Conservation (phyloP, 2,797 vertebrate genomes). For the Phoxinus dragarum region DNA sequence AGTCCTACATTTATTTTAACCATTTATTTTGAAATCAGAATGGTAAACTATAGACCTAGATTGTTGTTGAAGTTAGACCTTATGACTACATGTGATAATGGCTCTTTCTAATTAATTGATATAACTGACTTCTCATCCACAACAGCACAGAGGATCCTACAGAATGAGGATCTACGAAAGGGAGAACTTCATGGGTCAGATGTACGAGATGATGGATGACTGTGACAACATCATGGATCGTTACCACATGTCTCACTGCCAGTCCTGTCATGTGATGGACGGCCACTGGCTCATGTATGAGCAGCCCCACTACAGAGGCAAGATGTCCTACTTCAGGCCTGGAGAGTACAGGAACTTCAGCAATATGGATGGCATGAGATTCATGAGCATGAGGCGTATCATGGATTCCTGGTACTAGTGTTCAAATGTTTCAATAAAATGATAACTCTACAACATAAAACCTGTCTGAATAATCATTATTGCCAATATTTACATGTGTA, state of each 20-base stretch:
- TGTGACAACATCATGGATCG: constrained; percentile 50
- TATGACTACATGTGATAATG: not conserved
- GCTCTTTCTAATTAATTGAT: constrained; percentile 52
- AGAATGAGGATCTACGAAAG: constrained; percentile 74
- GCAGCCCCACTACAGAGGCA: constrained; percentile 61
- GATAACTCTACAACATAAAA: not conserved
- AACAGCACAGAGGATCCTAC: constrained; percentile 75
- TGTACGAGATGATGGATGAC: constrained; percentile 51
- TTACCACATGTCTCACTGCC: constrained; percentile 46
- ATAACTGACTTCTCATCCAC: not conserved
- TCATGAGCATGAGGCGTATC: constrained; percentile 58
- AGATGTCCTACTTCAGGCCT: constrained; percentile 55
- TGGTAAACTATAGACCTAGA: not conserved
- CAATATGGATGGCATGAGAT: constrained; percentile 51
- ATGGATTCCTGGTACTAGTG: constrained; percentile 48
- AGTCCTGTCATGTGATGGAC: constrained; percentile 57
- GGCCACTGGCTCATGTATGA: constrained; percentile 62
- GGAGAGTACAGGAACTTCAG: constrained; percentile 61
- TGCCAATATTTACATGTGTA: not conserved
- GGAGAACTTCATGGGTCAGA: not conserved
- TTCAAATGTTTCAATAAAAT: not conserved
- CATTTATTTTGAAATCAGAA: constrained; percentile 53
- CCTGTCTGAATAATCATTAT: not conserved
- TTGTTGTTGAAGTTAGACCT: not conserved
- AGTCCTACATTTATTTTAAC: not conserved